These are phyloP conservation scores for Oryzias melastigma DNA, from an alignment of 2,113 vertebrate species.

Conservation along the genomic window DNA sequence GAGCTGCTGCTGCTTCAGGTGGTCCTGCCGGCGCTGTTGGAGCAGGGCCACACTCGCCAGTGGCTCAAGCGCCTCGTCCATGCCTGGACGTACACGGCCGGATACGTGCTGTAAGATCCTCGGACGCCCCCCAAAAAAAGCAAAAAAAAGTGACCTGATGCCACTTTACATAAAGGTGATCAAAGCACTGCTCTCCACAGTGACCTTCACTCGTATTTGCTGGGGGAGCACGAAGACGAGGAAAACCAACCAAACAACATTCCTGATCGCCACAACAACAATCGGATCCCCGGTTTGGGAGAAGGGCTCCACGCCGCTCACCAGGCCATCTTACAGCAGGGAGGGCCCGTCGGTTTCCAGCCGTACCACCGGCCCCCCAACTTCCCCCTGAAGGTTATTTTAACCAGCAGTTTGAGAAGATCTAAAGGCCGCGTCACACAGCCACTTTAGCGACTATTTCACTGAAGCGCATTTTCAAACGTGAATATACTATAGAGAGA, in stretches of 20 bases:
- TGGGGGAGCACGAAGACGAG: conserved; percentile 92
- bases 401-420: neutral
- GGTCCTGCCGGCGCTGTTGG: conserved; percentile 90
- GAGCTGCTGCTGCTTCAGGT: conserved; percentile 95
- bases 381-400: conserved; percentile 89
- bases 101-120: conserved; percentile 86
- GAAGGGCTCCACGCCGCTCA: conserved; percentile 95
- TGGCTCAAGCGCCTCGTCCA: conserved; percentile 95
- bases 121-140: neutral
- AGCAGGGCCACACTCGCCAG: conserved; percentile 95
- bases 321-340: conserved; percentile 95
- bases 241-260: conserved; percentile 82
- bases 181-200: conserved; percentile 60
- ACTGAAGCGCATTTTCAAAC: no score
- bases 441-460: no score
- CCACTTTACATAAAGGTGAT: neutral
- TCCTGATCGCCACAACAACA: conserved; percentile 81
- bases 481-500: no score
- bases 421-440: no score
- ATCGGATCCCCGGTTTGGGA: conserved; percentile 87
- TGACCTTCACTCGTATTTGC: conserved; percentile 94
- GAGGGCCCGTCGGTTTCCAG: conserved; percentile 91
- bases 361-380: conserved; percentile 90
- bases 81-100: conserved; percentile 92
- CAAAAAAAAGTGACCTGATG: neutral